Evolutionary conservation across 1,140 invertebrate species (phyloP), one percentile per base, ranked within the genome.

Genomic region (Chrysoperla carnea): DNA sequence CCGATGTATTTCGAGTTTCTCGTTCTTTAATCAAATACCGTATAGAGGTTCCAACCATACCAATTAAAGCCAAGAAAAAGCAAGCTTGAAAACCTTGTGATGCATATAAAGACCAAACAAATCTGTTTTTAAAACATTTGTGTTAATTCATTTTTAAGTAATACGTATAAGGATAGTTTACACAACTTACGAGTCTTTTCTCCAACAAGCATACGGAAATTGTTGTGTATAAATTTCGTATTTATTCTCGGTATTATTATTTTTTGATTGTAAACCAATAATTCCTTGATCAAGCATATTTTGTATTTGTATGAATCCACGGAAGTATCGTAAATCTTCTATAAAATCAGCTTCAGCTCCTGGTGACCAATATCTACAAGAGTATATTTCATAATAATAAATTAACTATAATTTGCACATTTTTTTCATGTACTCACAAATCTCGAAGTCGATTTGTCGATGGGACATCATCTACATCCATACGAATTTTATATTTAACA

Each of bases 381-480:
- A 43, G 8, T 11, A 6, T 28, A 42, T 42, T 15, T 9, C 8
- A 44, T 43, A 43, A 15, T 37, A 14, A 28, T 29, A 44, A 11
- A 8, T 11, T 15, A 17, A 29, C 29, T 29, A 39, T 12, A 44
- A 14, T 29, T 41, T 13, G 17, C 8, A 29, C 37, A 9, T 15
- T 37, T 17, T 36, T n/a, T 44, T 41, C 28, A 41, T 31, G 23
- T 41, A 61, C 61, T 55, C 52, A 66, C 64, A 67, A 70, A 47
- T 65, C 75, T 56, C 61, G 72, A 31, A 68, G 53, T 59, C 66
- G 65, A 11, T 59, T 66, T 0, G 75, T 77, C 0, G 74, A 69
- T 8, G 75, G 75, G 3, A 72, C 69, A 46, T 73, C 76, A 42
- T 79, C 74, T 9, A 76, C 70, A 49, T 78, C 75, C 73, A 78